Conservation (phyloP, 2,113 vertebrate genomes). For the Nematolebias whitei region DNA sequence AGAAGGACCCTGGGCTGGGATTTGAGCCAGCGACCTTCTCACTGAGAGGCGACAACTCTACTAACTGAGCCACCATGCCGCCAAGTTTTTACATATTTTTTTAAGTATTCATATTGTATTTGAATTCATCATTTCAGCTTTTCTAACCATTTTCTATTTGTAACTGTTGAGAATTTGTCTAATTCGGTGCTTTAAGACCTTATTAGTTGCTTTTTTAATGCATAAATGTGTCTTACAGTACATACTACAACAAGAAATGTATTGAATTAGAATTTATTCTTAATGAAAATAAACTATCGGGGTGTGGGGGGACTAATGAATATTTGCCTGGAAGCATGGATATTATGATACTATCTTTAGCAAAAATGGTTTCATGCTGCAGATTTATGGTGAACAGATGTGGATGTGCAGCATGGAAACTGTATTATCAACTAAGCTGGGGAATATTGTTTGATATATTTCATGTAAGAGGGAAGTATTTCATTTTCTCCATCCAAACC, state of each 20-base stretch:
- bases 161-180: too few relatives aligned
- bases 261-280: conserved; percentile 24
- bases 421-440: conserved; percentile 52
- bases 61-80: too few relatives aligned
- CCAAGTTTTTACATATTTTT: too few relatives aligned
- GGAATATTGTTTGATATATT: conserved; percentile 58
- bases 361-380: conserved; percentile 7
- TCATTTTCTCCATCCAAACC: conserved; percentile 66
- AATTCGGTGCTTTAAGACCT: too few relatives aligned
- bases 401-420: conserved; percentile 23
- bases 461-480: conserved; percentile 72
- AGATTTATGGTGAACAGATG: conserved; percentile 8
- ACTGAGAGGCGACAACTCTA: too few relatives aligned
- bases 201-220: too few relatives aligned
- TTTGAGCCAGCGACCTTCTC: too few relatives aligned
- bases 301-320: background rate
- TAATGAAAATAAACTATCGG: conserved; percentile 47
- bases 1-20: too few relatives aligned
- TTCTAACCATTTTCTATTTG: too few relatives aligned
- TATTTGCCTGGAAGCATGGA: background rate
- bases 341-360: background rate
- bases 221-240: too few relatives aligned
- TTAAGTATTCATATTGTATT: too few relatives aligned
- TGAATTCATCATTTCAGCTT: too few relatives aligned
- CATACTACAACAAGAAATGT: background rate